These are phyloP conservation scores for Vireo griseus DNA, from an alignment of 2,797 vertebrate species.

Conservation along the genomic window DNA sequence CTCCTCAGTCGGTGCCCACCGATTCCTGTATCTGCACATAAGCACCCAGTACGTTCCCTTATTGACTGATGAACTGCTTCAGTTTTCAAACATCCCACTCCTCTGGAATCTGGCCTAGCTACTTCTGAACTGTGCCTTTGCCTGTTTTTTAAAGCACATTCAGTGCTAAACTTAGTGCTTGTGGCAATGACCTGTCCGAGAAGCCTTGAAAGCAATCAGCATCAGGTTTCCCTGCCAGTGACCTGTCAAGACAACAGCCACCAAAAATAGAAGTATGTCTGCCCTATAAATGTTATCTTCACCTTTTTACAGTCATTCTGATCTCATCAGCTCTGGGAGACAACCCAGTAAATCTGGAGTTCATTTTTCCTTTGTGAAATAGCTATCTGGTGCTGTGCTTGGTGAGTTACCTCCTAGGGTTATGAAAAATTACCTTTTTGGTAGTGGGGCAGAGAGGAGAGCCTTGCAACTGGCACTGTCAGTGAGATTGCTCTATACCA, in stretches of 20 bases:
- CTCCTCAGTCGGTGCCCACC: neutral
- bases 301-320: neutral
- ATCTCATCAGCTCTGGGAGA: neutral
- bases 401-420: neutral
- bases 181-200: neutral
- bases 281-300: neutral
- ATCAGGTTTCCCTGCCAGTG: neutral
- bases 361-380: neutral
- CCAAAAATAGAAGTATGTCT: neutral
- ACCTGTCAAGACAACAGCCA: neutral
- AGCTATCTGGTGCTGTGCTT: neutral
- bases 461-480: neutral
- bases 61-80: neutral
- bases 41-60: neutral
- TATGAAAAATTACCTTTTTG: neutral
- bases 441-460: accelerated
- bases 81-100: neutral
- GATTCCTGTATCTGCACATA: neutral
- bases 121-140: neutral
- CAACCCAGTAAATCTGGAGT: neutral
- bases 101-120: neutral
- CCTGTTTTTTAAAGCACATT: neutral
- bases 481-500: neutral
- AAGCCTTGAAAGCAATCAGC: neutral
- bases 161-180: neutral